Evolutionary conservation across 2,888 invertebrate species (phyloP), one percentile per base, ranked within the genome.

Genomic region (Yponomeuta cagnagella): DNA sequence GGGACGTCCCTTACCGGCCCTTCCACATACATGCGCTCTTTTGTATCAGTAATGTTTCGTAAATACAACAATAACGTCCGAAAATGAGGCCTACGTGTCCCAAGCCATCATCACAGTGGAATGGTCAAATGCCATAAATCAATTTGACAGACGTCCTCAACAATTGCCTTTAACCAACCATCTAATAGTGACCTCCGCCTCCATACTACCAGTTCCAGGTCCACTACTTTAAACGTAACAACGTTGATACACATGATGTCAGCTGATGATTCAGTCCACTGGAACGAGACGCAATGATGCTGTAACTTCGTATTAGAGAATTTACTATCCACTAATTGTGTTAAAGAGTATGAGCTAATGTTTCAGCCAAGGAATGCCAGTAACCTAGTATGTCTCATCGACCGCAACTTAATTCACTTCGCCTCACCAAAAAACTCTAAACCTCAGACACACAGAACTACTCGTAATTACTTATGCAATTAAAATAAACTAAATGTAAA

Each of bases 101-200:
- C 43, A 4, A 6, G 6, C 5, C 43, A 43, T 43, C 43, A 43
- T 43, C 43, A 8, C 8, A 43, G 43, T 43, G 43, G 43, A 43
- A 8, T 43, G 43, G 43, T 43, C 43, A 52, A 69, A 15, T 69
- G 69, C 52, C 63, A 69, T 69, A 48, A 69, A 69, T 69, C 48
- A 58, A 69, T 58, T 63, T 69, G 30, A 58, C 58, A 48, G 48
- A 33, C 33, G 15, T 31, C 9, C n/a, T 52, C 69, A 69, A 58
- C 52, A 58, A 58, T 58, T 58, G 52, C 15, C 52, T 15, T 15
- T 8, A 58, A 15, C 52, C 15, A 58, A 58, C 52, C 52, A 58
- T 2, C 0, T 5, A 15, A 15, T 12, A 2, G 52, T 58, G 52
- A 58, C 52, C 52, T 58, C 52, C 52, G 5, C 4, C 3, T 58